Percentiles rank a stretch among this genome's conserved stretches.
phyloP scores from a whole-genome alignment of 2,888 invertebrate species.

The Cynaeus angustus region DNA sequence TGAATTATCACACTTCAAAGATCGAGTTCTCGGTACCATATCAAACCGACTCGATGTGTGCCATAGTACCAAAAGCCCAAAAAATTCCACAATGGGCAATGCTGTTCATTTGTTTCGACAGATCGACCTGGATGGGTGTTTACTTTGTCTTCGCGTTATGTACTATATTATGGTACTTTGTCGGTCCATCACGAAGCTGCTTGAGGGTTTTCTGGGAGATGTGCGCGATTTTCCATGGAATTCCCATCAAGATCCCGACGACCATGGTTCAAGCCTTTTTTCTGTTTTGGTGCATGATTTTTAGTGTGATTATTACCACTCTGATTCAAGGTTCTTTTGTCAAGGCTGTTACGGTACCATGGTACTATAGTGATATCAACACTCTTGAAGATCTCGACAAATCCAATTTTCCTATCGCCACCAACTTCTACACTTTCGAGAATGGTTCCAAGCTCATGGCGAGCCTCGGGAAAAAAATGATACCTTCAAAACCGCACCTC shows the following conservation, averaged over 20 bases:
- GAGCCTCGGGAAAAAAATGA: slow-evolving; percentile 8
- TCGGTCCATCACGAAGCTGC: background rate
- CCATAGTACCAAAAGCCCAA: slow-evolving; percentile 15
- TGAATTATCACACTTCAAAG: slow-evolving; percentile 8
- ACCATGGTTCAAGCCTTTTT: background rate
- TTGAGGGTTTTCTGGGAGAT: too few relatives aligned
- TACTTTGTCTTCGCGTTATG: slow-evolving; percentile 5
- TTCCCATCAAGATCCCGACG: slow-evolving; percentile 16
- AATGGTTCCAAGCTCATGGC: slow-evolving; percentile 13
- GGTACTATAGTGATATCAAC: slow-evolving; percentile 70
- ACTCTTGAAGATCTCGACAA: slow-evolving; percentile 59
- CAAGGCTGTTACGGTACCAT: slow-evolving; percentile 68
- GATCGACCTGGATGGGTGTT: too few relatives aligned
- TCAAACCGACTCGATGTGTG: slow-evolving; percentile 9
- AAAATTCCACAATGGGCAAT: slow-evolving; percentile 6
- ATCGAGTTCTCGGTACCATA: slow-evolving; percentile 25
- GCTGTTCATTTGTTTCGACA: slow-evolving; percentile 13
- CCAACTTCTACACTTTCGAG: slow-evolving; percentile 1
- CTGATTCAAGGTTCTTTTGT: slow-evolving; percentile 70
- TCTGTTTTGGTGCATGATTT: slow-evolving; percentile 8
- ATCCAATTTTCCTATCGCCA: slow-evolving; percentile 11
- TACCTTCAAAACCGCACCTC: background rate
- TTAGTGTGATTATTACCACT: slow-evolving; percentile 65
- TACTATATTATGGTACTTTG: too few relatives aligned
- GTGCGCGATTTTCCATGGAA: slow-evolving; percentile 23